These are phyloP conservation scores for Himantopus leucocephalus DNA, from an alignment of 2,113 vertebrate genomes.

Conservation along the genomic window DNA sequence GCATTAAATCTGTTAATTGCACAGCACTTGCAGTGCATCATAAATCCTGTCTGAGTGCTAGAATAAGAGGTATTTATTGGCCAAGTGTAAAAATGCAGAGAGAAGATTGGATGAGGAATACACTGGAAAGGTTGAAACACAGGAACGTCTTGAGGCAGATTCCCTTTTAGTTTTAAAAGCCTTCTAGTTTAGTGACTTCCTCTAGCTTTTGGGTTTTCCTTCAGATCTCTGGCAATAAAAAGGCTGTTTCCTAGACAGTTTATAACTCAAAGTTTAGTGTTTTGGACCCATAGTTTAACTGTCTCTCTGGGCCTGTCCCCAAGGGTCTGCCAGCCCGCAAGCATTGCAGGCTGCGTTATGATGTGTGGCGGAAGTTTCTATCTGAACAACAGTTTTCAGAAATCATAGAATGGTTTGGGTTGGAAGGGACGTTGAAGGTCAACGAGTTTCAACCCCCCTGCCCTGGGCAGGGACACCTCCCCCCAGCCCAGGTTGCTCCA, in stretches of 20 bases:
- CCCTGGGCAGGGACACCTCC: no score
- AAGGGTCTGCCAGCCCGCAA: not conserved
- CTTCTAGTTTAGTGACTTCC: not conserved
- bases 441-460: no score
- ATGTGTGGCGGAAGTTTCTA: not conserved
- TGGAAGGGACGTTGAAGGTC: no score
- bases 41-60: conserved; percentile 2
- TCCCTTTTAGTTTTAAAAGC: not conserved
- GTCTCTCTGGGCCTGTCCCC: not conserved
- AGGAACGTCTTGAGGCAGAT: not conserved
- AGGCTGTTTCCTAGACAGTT: not conserved
- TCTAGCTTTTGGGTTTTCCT: not conserved
- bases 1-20: conserved; percentile 55
- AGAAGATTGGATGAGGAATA: not conserved
- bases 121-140: not conserved
- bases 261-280: not conserved
- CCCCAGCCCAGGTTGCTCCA: no score
- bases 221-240: not conserved
- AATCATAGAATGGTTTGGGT: no score
- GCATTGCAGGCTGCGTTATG: not conserved
- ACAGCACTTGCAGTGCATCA: not conserved
- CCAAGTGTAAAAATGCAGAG: not conserved
- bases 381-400: not conserved
- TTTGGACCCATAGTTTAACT: not conserved
- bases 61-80: conserved; percentile 17